Evolutionary conservation across 2,797 vertebrate species (phyloP), one percentile per base, ranked within the genome.

Genomic region (Typhlichthys subterraneus): DNA sequence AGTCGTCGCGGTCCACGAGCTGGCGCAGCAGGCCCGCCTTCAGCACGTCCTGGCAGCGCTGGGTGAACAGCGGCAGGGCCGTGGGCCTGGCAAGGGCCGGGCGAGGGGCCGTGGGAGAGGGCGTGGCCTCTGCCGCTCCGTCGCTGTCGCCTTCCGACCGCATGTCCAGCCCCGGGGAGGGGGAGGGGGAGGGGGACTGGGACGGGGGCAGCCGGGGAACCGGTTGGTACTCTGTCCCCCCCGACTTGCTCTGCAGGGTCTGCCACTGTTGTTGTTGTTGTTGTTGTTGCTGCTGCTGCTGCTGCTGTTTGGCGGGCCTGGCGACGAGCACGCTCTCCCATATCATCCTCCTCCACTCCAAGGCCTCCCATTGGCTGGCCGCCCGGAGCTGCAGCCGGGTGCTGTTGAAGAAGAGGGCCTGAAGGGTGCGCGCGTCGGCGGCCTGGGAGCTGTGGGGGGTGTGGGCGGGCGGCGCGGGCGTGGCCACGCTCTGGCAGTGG

Each of bases 291-390:
- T 79, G 87, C 29, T 72, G 83, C n/a, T 51, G 82, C 2, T 72
- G 62, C 65, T 85, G 83, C 64, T 76, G 79, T 50, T 93, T 88
- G 15, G 72, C 23, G 0, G 94, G 92, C 63, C 87, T 85, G 45
- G 89, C 83, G 0, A 93, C 88, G 45, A 92, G 93, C 23, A 95
- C 94, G 0, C 83, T 93, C 69, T 97, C 94, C 95, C 94, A 97
- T 31, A 99, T 94, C 61, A 95, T 91, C 73, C 92, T 91, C 0
- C 93, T 94, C 97, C 97, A 99, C 75, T 98, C 95, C 85, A 94
- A 73, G 19, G 96, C 96, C 73, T 98, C 97, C 95, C 96, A 94
- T 0, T 95, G 92, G 55, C 90, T 96, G 75, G 93, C 82, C 0
- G 94, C 95, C 60, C 94, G 96, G 58, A 99, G 89, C 79, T 97